A percentile compares a stretch with the other conserved stretches of the same genome.
Conservation (phyloP, 2,888 invertebrate species). For the Pandemis cinnamomeana region DNA sequence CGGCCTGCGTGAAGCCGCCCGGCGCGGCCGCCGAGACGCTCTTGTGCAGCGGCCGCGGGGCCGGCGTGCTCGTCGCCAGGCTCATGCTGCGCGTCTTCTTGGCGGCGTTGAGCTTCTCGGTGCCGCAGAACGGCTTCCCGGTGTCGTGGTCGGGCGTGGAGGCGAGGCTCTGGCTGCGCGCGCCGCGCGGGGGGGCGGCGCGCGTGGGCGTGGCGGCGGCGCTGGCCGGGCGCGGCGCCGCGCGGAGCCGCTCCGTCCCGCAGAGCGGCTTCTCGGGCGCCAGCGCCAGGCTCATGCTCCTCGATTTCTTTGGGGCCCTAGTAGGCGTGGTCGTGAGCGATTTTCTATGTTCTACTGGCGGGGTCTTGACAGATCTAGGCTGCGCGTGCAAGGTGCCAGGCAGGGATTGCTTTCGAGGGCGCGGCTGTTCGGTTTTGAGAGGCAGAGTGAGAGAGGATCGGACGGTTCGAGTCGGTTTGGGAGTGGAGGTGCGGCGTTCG, state of each 20-base stretch:
- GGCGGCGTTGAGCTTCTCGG: slow-evolving; percentile 54
- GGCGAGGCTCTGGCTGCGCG: slow-evolving; percentile 76
- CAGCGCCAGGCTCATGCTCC: slow-evolving; percentile 73
- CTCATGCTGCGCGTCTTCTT: slow-evolving; percentile 79
- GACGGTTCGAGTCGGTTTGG: slow-evolving; percentile 49
- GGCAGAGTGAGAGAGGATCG: slow-evolving; percentile 67
- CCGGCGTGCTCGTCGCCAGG: slow-evolving; percentile 62
- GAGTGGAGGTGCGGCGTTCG: slow-evolving; percentile 63
- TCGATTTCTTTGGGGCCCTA: slow-evolving; percentile 71
- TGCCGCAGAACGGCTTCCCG: slow-evolving; percentile 56
- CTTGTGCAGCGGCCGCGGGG: slow-evolving; percentile 60
- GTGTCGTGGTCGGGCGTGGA: slow-evolving; percentile 68
- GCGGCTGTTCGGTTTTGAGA: slow-evolving; percentile 51
- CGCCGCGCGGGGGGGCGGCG: slow-evolving; percentile 52
- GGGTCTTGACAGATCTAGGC: slow-evolving; percentile 63
- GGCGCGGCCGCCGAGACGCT: slow-evolving; percentile 59
- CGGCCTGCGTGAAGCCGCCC: slow-evolving; percentile 75
- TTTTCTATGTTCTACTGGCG: slow-evolving; percentile 64
- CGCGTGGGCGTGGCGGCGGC: slow-evolving; percentile 63
- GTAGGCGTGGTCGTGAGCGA: slow-evolving; percentile 60
- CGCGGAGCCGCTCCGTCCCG: slow-evolving; percentile 67
- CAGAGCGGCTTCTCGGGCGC: slow-evolving; percentile 62
- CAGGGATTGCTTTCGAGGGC: slow-evolving; percentile 71
- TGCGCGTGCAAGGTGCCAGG: slow-evolving; percentile 70
- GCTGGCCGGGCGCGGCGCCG: slow-evolving; percentile 56